Evolutionary conservation across 2,113 vertebrate species (phyloP).

Genomic region (Xiphorhynchus elegans): DNA sequence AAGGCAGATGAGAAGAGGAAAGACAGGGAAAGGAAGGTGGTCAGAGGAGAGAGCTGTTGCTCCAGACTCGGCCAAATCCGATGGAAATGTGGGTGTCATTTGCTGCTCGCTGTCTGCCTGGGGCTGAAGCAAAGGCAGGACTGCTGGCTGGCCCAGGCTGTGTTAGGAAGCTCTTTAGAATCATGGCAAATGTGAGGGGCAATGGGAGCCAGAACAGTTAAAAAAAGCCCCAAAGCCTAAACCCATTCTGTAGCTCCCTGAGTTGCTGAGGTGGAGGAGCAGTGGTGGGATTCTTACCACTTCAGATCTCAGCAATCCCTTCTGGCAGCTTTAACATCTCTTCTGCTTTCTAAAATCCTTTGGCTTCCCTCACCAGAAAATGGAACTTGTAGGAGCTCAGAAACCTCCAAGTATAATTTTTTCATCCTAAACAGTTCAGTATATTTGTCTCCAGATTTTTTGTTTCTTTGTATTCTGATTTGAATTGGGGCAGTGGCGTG

Average conservation of each 20-base stretch:
- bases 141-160: neutral
- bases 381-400: neutral
- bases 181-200: neutral
- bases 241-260: neutral
- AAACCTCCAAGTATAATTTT: neutral
- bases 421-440: neutral
- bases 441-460: neutral
- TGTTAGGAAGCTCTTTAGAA: neutral
- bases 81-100: neutral
- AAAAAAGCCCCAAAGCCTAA: neutral
- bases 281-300: neutral
- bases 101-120: neutral
- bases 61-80: neutral
- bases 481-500: fast-evolving
- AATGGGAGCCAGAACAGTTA: neutral
- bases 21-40: neutral
- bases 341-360: neutral
- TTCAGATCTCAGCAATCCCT: neutral
- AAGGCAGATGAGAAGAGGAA: neutral
- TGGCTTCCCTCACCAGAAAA: neutral
- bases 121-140: neutral
- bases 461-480: neutral
- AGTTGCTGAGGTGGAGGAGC: neutral
- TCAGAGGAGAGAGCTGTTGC: neutral
- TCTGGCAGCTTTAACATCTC: neutral